Base-by-base conservation (phyloP, 2,888 invertebrate species). In the Stenotaenia linearis region DNA sequence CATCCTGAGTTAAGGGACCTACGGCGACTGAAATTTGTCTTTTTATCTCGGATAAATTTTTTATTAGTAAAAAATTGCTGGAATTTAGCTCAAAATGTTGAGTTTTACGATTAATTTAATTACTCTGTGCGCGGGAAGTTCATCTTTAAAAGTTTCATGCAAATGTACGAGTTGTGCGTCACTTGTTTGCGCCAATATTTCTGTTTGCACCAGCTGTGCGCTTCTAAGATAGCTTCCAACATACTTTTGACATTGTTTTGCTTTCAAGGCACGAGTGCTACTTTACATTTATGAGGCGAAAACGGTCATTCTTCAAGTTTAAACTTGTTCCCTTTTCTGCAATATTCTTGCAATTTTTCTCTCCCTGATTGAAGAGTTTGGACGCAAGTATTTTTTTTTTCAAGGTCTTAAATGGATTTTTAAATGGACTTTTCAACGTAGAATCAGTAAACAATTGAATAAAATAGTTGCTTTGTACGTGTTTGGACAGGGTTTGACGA, bases 191-290 rank as follows among this genome's bases (percentile, higher is more conserved):
- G 61, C 61, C 61, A 61, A 61, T 61, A 61, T 61, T 61, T 61
- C 61, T 61, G 61, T 61, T 61, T 61, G 61, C 61, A 61, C 61
- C 61, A 61, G 61, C 61, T 61, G 61, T 23, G 61, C 61, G 23
- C 61, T 61, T 23, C 61, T 25, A 61, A 61, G 61, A 61, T 61
- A 28, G 61, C 61, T 61, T 61, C 56, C 56, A 56, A 56, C 56
- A 61, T 61, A 61, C 61, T 61, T 61, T 61, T 61, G 61, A 61
- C 61, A 61, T 61, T 61, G 61, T 61, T 61, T 61, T 61, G 61
- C 61, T 61, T 61, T 61, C 61, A 61, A 61, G 61, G 61, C 61
- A 61, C 61, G 61, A 61, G 61, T 61, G 61, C 61, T 61, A 61
- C 61, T 61, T 61, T 61, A 61, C 61, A 61, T 61, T 61, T 61